phyloP scores from a whole-genome alignment of 1,140 invertebrate genomes.

The Vanessa tameamea region DNA sequence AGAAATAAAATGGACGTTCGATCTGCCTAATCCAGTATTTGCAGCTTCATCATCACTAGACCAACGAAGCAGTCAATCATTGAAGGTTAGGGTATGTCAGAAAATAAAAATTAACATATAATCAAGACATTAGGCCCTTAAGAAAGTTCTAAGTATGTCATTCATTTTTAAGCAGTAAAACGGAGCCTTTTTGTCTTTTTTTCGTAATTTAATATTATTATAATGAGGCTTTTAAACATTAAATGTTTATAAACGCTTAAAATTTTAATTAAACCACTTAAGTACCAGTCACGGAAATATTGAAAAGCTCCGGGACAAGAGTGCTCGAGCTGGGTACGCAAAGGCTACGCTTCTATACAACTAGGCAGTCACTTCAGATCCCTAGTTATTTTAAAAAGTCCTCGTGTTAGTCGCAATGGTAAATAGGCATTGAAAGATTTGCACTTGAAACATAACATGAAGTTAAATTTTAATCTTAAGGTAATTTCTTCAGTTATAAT shows the following conservation, averaged over 20 bases:
- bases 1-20: too few species aligned
- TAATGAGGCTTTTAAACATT: slow-evolving; percentile 26
- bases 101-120: too few species aligned
- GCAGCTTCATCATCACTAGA: too few species aligned
- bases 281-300: slow-evolving; percentile 43
- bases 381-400: slow-evolving; percentile 16
- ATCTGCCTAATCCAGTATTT: too few species aligned
- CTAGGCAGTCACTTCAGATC: slow-evolving; percentile 22
- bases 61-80: too few species aligned
- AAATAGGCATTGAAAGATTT: slow-evolving; percentile 32
- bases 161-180: not conserved
- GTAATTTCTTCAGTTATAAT: not conserved
- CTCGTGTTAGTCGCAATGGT: slow-evolving; percentile 18
- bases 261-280: slow-evolving; percentile 63
- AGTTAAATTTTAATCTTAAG: not conserved
- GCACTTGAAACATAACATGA: slow-evolving; percentile 23
- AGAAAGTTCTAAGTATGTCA: too few species aligned
- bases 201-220: slow-evolving; percentile 13
- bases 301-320: slow-evolving; percentile 40
- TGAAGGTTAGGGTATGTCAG: too few species aligned
- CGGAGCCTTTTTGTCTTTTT: not conserved
- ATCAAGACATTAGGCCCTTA: too few species aligned
- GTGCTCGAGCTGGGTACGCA: slow-evolving; percentile 35
- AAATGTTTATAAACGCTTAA: slow-evolving; percentile 49
- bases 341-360: slow-evolving; percentile 35